Evolutionary conservation across 2,888 invertebrate genomes (phyloP).

Genomic region (Dendrolimus houi): DNA sequence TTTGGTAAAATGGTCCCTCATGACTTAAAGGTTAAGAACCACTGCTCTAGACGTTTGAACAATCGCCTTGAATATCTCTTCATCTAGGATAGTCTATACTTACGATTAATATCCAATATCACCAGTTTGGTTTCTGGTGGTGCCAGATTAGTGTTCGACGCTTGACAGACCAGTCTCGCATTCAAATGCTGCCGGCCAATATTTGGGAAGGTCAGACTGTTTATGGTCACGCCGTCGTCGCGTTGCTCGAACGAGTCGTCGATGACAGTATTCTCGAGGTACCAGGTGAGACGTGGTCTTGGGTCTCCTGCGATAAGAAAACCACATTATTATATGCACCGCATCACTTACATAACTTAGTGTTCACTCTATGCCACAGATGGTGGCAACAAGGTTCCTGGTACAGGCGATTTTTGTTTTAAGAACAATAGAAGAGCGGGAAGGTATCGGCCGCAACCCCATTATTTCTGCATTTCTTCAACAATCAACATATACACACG

Average conservation of each 20-base stretch:
- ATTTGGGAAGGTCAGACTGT: constrained; percentile 86
- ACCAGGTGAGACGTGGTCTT: constrained; percentile 87
- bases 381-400: too few species aligned
- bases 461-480: too few species aligned
- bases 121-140: constrained; percentile 85
- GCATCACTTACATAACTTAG: too few species aligned
- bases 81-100: constrained; percentile 60
- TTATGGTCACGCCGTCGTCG: constrained; percentile 82
- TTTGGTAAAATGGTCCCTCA: too few species aligned
- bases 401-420: too few species aligned
- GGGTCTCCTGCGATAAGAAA: constrained; percentile 79
- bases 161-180: constrained; percentile 89
- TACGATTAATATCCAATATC: constrained; percentile 89
- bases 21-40: too few species aligned
- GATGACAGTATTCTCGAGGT: constrained; percentile 87
- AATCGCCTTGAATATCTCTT: too few species aligned
- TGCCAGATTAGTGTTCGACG: constrained; percentile 89
- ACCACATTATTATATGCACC: neutral
- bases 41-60: too few species aligned
- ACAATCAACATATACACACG: too few species aligned
- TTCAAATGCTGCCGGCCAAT: constrained; percentile 90
- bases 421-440: too few species aligned
- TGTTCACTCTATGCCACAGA: too few species aligned
- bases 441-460: too few species aligned
- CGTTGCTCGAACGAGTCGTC: constrained; percentile 87